Base-by-base conservation (phyloP, 2,888 invertebrate genomes). In the Spilosoma lubricipeda region DNA sequence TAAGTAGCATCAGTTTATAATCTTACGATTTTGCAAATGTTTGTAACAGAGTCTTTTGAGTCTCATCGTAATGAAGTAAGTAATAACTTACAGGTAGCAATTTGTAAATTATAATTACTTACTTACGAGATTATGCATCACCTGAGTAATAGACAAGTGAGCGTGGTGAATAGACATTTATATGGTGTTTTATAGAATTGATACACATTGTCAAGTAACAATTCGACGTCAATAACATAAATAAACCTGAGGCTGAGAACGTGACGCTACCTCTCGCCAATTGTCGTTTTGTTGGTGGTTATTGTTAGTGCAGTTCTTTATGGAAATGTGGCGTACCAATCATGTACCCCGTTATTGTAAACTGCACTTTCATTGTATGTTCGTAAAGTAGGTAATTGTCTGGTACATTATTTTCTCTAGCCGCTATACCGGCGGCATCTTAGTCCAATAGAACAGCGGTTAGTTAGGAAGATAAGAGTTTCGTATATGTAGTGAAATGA, bases 401-500 rank as follows among this genome's bases (percentile, higher is more conserved):
- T 88, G 92, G 88, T 91, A 90, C 84, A 82, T 89, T 91, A 83
- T 89, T 90, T 90, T 88, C 85, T 86, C 83, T 82, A 86, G 86
- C 87, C 86, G 90, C 85, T 83, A 84, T 78, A 79, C 80, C 83
- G 84, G 86, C 86, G 84, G 87, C 80, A 87, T 89, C 84, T 89
- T 93, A 94, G 93, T 94, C 93, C 93, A 93, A 92, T 91, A 93
- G 90, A 89, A 87, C 90, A 90, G 89, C 90, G 88, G 90, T 91
- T 94, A 93, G 93, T 81, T 90, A 90, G 86, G 93, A 92, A 90
- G 90, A 82, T 91, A 93, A 92, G 90, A 90, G 88, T 93, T 91
- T 93, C 92, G 90, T 94, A 92, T 90, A 83, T 80, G 93, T 94
- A 94, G 94, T 92, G 90, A 93, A 93, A 90, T 92, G 88, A 91